A percentile compares a stretch with the other conserved stretches of the same genome.
These are phyloP conservation scores for Vidua macroura DNA, from an alignment of 2,113 vertebrate species.

Conservation along the genomic window DNA sequence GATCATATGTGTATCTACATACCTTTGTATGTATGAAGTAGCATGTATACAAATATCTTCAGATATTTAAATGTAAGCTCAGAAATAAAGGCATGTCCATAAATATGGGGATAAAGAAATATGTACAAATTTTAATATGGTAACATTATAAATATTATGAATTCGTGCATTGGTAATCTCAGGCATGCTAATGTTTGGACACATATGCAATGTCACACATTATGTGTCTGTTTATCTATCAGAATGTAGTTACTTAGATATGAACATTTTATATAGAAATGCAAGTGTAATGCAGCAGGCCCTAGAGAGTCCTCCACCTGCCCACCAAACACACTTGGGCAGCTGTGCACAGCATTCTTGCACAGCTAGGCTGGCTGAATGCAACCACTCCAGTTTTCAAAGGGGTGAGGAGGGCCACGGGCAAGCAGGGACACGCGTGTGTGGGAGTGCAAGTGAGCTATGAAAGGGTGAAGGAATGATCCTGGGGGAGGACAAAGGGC, in stretches of 20 bases:
- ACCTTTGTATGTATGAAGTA: background rate
- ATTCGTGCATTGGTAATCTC: background rate
- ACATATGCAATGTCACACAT: background rate
- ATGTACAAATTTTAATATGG: background rate
- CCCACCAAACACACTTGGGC: background rate
- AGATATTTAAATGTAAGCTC: background rate
- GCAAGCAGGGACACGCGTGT: background rate
- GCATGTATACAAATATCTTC: background rate
- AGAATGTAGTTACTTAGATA: background rate
- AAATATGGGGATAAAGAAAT: background rate
- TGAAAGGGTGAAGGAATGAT: background rate
- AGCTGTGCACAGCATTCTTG: background rate
- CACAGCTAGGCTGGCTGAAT: background rate
- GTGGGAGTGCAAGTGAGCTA: background rate
- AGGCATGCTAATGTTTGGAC: background rate
- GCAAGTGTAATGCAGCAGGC: background rate
- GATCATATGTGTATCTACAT: background rate
- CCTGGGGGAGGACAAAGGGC: background rate
- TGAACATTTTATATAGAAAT: background rate
- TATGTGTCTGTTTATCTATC: background rate
- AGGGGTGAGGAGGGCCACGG: background rate
- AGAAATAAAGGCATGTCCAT: background rate
- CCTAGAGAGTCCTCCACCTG: background rate
- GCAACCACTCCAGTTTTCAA: background rate
- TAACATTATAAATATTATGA: background rate